These are phyloP conservation scores for Poliocrania exsul DNA, from an alignment of 2,797 vertebrate species.

Conservation along the genomic window DNA sequence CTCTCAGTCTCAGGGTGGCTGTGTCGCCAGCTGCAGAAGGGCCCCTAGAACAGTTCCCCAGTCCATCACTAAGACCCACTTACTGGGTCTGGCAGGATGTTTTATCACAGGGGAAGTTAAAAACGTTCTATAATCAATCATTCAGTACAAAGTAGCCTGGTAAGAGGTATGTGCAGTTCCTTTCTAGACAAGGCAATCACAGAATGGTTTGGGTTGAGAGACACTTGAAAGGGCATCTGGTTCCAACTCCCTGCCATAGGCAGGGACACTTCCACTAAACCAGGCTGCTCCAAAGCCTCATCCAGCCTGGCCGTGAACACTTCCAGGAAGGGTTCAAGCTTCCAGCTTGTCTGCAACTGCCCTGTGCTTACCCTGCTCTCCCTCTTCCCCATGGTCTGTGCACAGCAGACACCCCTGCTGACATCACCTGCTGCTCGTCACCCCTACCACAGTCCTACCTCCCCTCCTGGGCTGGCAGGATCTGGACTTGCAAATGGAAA, in stretches of 20 bases:
- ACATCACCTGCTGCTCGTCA: neutral
- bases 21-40: neutral
- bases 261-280: neutral
- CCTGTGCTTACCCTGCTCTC: neutral
- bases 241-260: neutral
- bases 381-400: rapidly evolving
- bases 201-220: neutral
- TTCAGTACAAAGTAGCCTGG: neutral
- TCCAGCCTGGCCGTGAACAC: neutral
- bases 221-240: neutral
- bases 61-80: neutral
- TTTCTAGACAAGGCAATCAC: neutral
- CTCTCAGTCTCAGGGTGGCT: neutral
- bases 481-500: neutral
- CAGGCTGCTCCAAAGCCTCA: neutral
- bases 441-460: neutral
- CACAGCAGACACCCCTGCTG: neutral
- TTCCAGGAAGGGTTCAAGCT: neutral
- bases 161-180: rapidly evolving
- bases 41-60: neutral
- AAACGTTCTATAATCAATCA: neutral
- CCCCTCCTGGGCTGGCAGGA: neutral
- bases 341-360: neutral
- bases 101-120: neutral
- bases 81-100: neutral